Conservation (phyloP, 2,797 vertebrate genomes). For the Arremon brunneinucha region DNA sequence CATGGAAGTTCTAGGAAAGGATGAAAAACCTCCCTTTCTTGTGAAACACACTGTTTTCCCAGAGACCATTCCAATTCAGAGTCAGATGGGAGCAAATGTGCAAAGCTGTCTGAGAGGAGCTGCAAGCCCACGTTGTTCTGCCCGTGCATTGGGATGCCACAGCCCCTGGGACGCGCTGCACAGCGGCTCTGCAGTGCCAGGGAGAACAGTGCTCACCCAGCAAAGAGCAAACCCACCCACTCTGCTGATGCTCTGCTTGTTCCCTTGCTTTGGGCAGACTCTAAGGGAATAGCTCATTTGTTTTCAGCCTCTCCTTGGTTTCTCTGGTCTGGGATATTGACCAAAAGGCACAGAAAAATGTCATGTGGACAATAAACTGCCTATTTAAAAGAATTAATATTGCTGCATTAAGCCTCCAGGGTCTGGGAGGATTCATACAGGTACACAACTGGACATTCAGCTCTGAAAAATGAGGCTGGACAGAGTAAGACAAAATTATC, state of each 20-base stretch:
- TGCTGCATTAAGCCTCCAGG: not conserved
- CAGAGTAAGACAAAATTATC: not conserved
- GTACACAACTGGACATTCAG: not conserved
- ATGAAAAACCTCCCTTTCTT: not conserved
- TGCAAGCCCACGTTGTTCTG: not conserved
- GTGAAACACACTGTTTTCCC: not conserved
- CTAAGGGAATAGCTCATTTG: not conserved
- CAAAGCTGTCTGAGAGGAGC: not conserved
- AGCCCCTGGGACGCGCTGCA: rapidly evolving
- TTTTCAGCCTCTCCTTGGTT: not conserved
- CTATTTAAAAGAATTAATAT: not conserved
- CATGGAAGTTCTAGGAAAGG: not conserved
- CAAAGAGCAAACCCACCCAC: not conserved
- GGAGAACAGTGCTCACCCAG: rapidly evolving
- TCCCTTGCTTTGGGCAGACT: not conserved
- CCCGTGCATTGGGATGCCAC: not conserved
- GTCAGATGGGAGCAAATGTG: not conserved
- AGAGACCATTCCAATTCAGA: not conserved
- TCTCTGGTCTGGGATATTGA: not conserved
- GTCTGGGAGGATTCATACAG: not conserved
- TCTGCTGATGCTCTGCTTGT: not conserved
- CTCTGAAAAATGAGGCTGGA: slow-evolving; percentile 7
- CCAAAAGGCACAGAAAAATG: not conserved
- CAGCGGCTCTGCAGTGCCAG: not conserved
- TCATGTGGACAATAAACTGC: not conserved